Evolutionary conservation across 2,797 vertebrate genomes (phyloP), one percentile per base, ranked within the genome.

Genomic region (Myotis vivesi): DNA sequence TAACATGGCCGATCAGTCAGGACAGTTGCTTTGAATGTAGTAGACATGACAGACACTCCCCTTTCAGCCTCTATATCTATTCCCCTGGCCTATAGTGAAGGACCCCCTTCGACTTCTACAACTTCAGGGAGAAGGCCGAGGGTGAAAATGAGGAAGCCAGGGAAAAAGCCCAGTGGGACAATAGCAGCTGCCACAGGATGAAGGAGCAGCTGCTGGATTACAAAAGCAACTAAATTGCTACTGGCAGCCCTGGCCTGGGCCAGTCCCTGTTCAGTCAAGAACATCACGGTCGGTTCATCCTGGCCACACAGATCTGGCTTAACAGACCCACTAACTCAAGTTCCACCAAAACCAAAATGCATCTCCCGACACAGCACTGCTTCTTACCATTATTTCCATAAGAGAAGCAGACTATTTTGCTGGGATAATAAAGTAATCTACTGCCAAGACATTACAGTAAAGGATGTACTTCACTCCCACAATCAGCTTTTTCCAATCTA

Each of bases 281-380:
- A 64, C 16, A 28, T 19, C 38, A 92, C 22, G 89, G 89, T 53
- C 88, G 76, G 9, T 55, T 93, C 69, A 92, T 36, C 80, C 51
- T 72, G 66, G 69, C 59, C 55, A 17, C 17, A 83, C 8, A 77
- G 41, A 71, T 16, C 33, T 17, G 8, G 36, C 33, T 33, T 81
- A 69, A 59, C 23, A 84, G 25, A 80, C 17, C 41, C 55, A 83
- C 25, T n/a, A 44, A 92, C 17, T 88, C 69, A 51, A 25, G 68
- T 36, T 75, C 75, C 49, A 85, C 53, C 41, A 72, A 93, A 95
- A 77, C 15, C 41, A 84, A 95, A 94, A 88, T 7, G 3, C 13
- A 85, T 22, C 44, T 81, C 46, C 64, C 57, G 41, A 75, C 44
- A 80, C 68, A 83, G 66, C 23, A 53, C 8, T 19, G 22, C 62